Evolutionary conservation across 2,797 vertebrate species (phyloP).

Genomic region (Alfaro cultratus): DNA sequence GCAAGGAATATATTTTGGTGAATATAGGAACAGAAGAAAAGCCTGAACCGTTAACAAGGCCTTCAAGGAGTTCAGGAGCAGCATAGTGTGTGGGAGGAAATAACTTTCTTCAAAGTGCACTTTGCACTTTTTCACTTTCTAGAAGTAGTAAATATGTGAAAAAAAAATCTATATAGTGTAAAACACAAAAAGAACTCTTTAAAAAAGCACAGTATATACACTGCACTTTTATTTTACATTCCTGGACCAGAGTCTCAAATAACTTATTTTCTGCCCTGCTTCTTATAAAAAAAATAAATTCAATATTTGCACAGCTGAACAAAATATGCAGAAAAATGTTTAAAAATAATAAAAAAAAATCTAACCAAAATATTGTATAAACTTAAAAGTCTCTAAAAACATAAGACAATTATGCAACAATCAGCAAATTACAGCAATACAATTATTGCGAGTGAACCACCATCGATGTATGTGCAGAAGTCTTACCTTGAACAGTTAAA

Average conservation of each 20-base stretch:
- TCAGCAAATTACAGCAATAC: conserved; percentile 43
- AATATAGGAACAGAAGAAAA: not conserved
- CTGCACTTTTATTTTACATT: not conserved
- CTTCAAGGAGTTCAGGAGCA: conserved; percentile 1
- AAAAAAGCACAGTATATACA: not conserved
- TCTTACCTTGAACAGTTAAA: conserved; percentile 71
- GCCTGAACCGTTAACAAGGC: not conserved
- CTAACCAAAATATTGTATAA: conserved; percentile 49
- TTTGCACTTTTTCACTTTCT: not conserved
- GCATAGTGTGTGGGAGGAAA: not conserved
- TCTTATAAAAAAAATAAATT: not conserved
- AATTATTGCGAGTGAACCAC: conserved; percentile 28
- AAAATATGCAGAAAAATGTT: conserved; percentile 19
- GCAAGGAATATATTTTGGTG: conserved; percentile 1
- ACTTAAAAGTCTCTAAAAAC: conserved; percentile 54
- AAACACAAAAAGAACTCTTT: not conserved
- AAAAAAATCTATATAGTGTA: not conserved
- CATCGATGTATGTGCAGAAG: conserved; percentile 73
- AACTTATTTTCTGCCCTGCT: conserved; percentile 16
- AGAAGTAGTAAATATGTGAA: not conserved
- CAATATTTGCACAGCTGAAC: not conserved
- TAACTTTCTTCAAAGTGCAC: not conserved
- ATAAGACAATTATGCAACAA: conserved; percentile 43
- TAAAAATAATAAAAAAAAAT: conserved; percentile 47
- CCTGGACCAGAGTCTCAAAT: conserved; percentile 12